These are phyloP conservation scores for Drosophila sucinea DNA, from an alignment of 1,140 invertebrate genomes.

Conservation along the genomic window DNA sequence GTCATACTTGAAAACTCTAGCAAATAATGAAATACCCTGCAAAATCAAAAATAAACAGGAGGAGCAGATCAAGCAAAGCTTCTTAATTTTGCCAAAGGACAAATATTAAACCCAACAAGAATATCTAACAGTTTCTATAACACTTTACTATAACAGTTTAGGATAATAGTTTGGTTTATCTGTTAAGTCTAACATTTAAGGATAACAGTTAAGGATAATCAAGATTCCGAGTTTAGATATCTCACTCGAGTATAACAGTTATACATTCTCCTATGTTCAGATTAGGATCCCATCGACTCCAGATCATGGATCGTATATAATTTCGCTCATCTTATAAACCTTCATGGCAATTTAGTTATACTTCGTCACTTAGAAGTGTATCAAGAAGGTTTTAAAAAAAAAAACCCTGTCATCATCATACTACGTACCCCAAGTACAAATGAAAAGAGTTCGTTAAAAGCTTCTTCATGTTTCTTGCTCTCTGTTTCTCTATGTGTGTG, in stretches of 20 bases:
- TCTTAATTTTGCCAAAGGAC: too few relatives aligned
- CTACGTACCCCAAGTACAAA: slow-evolving; percentile 69
- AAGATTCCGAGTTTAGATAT: too few relatives aligned
- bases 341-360: slow-evolving; percentile 1
- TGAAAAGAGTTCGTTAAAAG: slow-evolving; percentile 81
- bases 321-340: not conserved
- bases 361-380: not conserved
- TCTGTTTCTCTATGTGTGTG: slow-evolving; percentile 5
- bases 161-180: not conserved
- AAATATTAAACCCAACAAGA: too few relatives aligned
- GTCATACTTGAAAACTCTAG: slow-evolving; percentile 18
- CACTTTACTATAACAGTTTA: not conserved
- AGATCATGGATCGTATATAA: not conserved
- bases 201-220: not conserved
- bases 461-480: slow-evolving; percentile 76
- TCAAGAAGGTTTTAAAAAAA: slow-evolving; percentile 23
- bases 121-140: not conserved
- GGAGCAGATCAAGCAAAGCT: too few relatives aligned
- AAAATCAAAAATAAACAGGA: not conserved
- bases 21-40: not conserved
- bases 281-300: too few relatives aligned
- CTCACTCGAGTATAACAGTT: too few relatives aligned
- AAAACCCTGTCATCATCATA: slow-evolving; percentile 75
- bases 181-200: not conserved
- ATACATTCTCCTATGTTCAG: too few relatives aligned